Percentiles rank a stretch among this genome's conserved stretches.
Evolutionary conservation across 2,113 vertebrate genomes (phyloP).

Genomic region (Ochotona curzoniae): DNA sequence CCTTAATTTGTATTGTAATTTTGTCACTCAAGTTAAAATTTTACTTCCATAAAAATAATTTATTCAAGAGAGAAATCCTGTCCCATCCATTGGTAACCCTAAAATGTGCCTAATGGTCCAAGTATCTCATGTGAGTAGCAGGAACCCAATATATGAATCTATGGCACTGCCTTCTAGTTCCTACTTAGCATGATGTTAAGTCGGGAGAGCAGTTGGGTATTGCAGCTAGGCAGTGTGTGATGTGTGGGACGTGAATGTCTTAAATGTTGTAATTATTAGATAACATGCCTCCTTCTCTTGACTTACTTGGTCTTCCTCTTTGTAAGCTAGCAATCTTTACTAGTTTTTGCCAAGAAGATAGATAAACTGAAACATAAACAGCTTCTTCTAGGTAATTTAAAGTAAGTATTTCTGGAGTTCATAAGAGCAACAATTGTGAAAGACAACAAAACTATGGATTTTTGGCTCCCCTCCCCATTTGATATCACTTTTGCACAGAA

Average conservation of each 20-base stretch:
- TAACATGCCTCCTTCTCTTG: background rate
- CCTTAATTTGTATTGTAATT: background rate
- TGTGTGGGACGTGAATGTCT: background rate
- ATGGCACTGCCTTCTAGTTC: too few relatives aligned
- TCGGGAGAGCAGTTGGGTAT: background rate
- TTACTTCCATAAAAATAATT: background rate
- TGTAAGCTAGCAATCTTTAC: background rate
- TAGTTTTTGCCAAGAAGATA: conserved; percentile 12
- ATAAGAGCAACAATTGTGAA: background rate
- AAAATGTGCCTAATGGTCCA: too few relatives aligned
- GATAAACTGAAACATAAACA: conserved; percentile 12
- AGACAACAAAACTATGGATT: background rate
- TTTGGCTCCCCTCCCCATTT: background rate
- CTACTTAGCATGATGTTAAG: too few relatives aligned
- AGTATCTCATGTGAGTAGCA: too few relatives aligned
- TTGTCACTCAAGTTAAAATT: too few relatives aligned
- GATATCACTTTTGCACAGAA: background rate
- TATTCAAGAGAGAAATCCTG: too few relatives aligned
- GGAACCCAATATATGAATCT: too few relatives aligned
- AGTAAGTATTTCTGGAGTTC: background rate
- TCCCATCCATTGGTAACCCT: too few relatives aligned
- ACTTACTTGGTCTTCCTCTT: background rate
- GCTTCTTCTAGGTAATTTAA: background rate
- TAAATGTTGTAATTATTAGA: too few relatives aligned
- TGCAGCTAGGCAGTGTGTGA: background rate